Evolutionary conservation across 2,888 invertebrate genomes (phyloP).

Genomic region (Tiliacea citrago): DNA sequence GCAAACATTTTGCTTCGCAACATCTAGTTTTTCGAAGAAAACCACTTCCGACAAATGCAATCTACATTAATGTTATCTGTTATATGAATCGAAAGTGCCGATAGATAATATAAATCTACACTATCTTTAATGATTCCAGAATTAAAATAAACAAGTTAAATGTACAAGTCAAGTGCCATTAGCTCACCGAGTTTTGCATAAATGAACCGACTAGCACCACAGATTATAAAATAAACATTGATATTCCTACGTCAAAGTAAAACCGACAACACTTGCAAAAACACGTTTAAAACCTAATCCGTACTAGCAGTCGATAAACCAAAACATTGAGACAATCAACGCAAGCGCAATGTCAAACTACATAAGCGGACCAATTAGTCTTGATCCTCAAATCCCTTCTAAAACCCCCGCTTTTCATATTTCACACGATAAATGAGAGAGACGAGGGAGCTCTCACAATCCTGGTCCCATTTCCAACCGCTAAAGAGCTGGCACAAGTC

Average conservation of each 20-base stretch:
- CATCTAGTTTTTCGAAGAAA: slow-evolving; percentile 33
- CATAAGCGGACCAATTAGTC: slow-evolving; percentile 53
- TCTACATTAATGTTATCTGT: slow-evolving; percentile 45
- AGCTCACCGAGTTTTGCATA: slow-evolving; percentile 48
- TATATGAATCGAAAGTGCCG: slow-evolving; percentile 48
- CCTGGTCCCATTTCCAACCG: slow-evolving; percentile 61
- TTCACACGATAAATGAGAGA: slow-evolving; percentile 52
- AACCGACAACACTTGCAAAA: slow-evolving; percentile 55
- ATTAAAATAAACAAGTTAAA: slow-evolving; percentile 57
- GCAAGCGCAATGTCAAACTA: slow-evolving; percentile 63
- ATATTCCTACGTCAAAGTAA: slow-evolving; percentile 49
- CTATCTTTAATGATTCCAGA: slow-evolving; percentile 56
- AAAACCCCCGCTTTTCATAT: slow-evolving; percentile 44
- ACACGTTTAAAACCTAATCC: slow-evolving; percentile 54
- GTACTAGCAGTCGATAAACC: slow-evolving; percentile 56
- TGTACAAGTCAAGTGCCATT: slow-evolving; percentile 41
- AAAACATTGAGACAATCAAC: slow-evolving; percentile 60
- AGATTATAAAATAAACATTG: slow-evolving; percentile 52
- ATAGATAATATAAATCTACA: slow-evolving; percentile 55
- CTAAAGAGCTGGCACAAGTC: slow-evolving; percentile 67
- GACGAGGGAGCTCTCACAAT: slow-evolving; percentile 56
- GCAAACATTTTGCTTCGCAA: not conserved
- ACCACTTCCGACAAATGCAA: slow-evolving; percentile 10
- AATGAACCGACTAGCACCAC: slow-evolving; percentile 38
- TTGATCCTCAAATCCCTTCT: slow-evolving; percentile 57